Evolutionary conservation across 2,113 vertebrate genomes (phyloP).

Genomic region (Charina bottae): DNA sequence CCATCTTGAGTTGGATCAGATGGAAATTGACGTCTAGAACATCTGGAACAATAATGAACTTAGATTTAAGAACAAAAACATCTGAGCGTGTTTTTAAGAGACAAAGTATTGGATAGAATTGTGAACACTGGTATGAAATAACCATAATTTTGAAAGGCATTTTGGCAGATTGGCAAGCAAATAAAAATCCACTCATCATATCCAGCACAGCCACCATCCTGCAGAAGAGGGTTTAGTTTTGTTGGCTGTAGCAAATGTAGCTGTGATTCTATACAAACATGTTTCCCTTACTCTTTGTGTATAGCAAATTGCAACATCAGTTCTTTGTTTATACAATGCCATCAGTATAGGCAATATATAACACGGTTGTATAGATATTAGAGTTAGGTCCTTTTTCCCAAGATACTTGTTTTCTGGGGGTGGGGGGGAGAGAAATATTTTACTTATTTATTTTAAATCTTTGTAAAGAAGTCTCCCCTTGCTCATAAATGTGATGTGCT

Average conservation of each 20-base stretch:
- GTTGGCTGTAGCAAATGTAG: not conserved
- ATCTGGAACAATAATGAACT: not conserved
- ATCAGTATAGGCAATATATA: not conserved
- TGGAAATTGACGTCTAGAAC: not conserved
- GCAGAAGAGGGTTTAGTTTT: conserved; percentile 2
- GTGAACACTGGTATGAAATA: conserved; percentile 1
- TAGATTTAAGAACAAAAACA: not conserved
- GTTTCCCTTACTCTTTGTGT: conserved; percentile 19
- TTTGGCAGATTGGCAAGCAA: conserved; percentile 33
- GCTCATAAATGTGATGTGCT: too few relatives aligned
- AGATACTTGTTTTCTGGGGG: not conserved
- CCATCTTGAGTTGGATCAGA: not conserved
- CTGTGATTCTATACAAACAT: not conserved
- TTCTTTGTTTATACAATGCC: not conserved
- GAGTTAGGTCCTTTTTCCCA: not conserved
- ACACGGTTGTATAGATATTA: not conserved
- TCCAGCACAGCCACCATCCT: not conserved
- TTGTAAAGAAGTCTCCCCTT: too few relatives aligned
- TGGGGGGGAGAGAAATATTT: not conserved
- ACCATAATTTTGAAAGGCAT: conserved; percentile 37
- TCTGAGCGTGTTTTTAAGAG: not conserved
- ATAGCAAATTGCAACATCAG: not conserved
- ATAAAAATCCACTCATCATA: conserved; percentile 21
- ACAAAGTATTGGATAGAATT: not conserved
- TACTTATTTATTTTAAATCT: too few relatives aligned